These are phyloP conservation scores for Lathamus discolor DNA, from an alignment of 2,113 vertebrate genomes.

Conservation along the genomic window DNA sequence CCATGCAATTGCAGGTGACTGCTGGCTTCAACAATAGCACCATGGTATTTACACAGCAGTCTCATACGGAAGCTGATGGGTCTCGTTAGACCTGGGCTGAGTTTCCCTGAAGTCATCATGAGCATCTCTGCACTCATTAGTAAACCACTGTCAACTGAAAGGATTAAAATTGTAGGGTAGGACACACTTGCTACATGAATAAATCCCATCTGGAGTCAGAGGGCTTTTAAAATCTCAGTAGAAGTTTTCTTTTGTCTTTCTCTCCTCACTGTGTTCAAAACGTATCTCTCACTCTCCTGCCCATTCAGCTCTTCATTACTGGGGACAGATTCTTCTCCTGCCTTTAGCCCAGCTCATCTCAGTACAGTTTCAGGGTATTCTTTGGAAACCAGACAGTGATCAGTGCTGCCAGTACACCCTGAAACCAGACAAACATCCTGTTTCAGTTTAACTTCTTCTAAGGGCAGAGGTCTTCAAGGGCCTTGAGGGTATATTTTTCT, in stretches of 20 bases:
- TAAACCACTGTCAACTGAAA: neutral
- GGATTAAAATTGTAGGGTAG: neutral
- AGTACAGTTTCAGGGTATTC: neutral
- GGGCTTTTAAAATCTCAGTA: neutral
- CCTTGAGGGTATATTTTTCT: neutral
- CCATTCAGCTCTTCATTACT: neutral
- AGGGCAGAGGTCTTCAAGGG: neutral
- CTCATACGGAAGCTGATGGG: neutral
- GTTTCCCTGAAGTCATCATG: neutral
- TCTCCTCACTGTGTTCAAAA: neutral
- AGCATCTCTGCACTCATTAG: neutral
- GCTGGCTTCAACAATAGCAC: neutral
- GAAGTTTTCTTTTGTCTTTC: neutral
- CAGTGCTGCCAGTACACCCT: neutral
- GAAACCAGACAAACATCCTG: slow-evolving; percentile 38
- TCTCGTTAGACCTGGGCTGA: neutral
- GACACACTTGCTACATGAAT: neutral
- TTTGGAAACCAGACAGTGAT: neutral
- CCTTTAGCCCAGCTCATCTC: neutral
- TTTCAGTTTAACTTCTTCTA: slow-evolving; percentile 9
- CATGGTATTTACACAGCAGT: neutral
- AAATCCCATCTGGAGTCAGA: neutral
- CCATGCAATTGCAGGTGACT: neutral
- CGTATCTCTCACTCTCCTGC: neutral
- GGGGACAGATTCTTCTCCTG: neutral